Percentiles rank a stretch among this genome's conserved stretches.
Conservation (phyloP, 2,797 vertebrate genomes). For the Sebastes taczanowskii region DNA sequence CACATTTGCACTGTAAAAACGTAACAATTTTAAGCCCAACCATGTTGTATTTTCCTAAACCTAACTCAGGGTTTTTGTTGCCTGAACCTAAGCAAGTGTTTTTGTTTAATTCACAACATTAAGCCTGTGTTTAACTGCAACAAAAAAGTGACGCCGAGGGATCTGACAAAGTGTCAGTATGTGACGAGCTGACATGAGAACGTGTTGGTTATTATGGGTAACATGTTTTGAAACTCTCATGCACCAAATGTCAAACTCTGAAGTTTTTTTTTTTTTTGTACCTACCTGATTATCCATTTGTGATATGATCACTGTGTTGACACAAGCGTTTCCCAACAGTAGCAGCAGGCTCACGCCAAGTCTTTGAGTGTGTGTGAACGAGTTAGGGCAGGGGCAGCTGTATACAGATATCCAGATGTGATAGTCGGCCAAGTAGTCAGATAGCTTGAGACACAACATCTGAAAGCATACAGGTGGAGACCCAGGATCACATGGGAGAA, state of each 20-base stretch:
- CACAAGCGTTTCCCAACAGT: slow-evolving; percentile 74
- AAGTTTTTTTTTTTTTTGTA: neutral
- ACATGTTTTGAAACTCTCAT: neutral
- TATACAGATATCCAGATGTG: slow-evolving; percentile 83
- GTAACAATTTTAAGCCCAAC: no score
- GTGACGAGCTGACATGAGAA: no score
- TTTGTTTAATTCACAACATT: no score
- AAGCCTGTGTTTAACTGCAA: no score
- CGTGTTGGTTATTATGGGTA: neutral
- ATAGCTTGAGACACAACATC: slow-evolving; percentile 79
- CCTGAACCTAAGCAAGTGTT: no score
- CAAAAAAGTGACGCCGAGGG: no score
- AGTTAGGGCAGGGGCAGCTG: slow-evolving; percentile 69
- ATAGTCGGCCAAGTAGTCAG: slow-evolving; percentile 80
- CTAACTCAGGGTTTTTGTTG: no score
- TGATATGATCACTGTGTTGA: slow-evolving; percentile 67
- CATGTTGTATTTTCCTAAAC: no score
- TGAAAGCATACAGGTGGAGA: slow-evolving; percentile 46
- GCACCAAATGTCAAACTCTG: neutral
- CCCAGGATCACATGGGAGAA: neutral
- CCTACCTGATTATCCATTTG: slow-evolving; percentile 74
- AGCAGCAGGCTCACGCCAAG: slow-evolving; percentile 80
- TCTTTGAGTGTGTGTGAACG: slow-evolving; percentile 75
- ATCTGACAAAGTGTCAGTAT: no score
- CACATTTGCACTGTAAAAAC: no score